These are phyloP conservation scores for Malaclemys terrapin DNA, from an alignment of 2,113 vertebrate species.

Conservation along the genomic window DNA sequence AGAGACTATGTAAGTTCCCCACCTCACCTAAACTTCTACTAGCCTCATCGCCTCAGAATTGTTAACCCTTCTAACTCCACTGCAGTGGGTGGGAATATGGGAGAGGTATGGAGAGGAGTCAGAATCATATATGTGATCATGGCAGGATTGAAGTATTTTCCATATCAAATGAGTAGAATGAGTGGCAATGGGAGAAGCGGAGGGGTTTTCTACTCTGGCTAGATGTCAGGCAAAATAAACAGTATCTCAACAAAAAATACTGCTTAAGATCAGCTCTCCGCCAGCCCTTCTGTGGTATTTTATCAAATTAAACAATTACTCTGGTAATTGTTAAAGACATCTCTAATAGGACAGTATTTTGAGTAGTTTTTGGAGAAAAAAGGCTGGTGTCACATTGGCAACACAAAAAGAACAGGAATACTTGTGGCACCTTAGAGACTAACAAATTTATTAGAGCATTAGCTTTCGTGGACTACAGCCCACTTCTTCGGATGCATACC, in stretches of 20 bases:
- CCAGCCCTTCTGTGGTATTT: background rate
- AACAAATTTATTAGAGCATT: no score
- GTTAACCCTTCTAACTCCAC: background rate
- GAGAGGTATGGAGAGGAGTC: background rate
- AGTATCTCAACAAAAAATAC: background rate
- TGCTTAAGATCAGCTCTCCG: background rate
- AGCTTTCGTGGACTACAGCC: no score
- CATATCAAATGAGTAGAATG: background rate
- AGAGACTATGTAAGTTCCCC: background rate
- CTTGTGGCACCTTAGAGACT: no score
- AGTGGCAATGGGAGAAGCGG: background rate
- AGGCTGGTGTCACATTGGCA: background rate
- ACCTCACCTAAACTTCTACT: background rate
- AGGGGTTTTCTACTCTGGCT: background rate
- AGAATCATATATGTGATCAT: background rate
- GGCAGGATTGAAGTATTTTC: background rate
- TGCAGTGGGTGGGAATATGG: background rate
- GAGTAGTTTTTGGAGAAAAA: background rate
- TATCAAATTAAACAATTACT: background rate
- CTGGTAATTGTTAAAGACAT: background rate
- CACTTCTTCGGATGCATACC: no score
- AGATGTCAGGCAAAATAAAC: background rate
- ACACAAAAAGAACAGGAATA: no score
- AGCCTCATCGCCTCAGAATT: background rate
- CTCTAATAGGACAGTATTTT: background rate